Conservation (phyloP, 2,888 invertebrate species). For the Oscheius onirici region DNA sequence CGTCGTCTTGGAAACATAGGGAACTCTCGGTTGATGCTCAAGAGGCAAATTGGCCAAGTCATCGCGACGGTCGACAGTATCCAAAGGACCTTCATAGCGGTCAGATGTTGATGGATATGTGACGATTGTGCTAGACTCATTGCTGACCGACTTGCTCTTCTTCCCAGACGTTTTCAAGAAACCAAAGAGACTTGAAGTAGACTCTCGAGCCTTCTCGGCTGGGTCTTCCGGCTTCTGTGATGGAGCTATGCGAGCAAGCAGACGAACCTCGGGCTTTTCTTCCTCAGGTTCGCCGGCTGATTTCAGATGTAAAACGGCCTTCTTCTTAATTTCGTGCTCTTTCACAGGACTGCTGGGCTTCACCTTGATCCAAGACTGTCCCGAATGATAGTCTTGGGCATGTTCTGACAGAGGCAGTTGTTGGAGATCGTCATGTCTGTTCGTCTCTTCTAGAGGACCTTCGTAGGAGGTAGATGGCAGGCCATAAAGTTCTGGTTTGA, state of each 20-base stretch:
- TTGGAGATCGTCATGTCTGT: conserved; percentile 32
- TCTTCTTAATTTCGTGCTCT: conserved; percentile 22
- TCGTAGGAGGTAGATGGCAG: conserved; percentile 35
- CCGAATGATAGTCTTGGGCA: conserved; percentile 44
- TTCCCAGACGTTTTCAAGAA: conserved; percentile 32
- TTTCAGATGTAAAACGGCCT: not conserved
- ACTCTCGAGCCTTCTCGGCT: not conserved
- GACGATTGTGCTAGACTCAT: too few relatives aligned
- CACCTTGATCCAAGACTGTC: conserved; percentile 37
- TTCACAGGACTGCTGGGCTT: conserved; percentile 22
- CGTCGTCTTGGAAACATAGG: too few relatives aligned
- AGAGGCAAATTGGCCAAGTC: conserved; percentile 16
- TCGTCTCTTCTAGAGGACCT: conserved; percentile 39
- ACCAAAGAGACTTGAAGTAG: not conserved
- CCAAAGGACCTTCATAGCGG: conserved; percentile 13
- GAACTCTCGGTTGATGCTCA: not conserved
- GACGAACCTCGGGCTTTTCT: conserved; percentile 29
- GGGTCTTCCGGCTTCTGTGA: conserved; percentile 13
- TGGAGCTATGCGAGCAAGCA: conserved; percentile 33
- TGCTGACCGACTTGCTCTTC: conserved; percentile 4
- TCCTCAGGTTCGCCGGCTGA: conserved; percentile 18
- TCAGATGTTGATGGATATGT: not conserved
- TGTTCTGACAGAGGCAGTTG: conserved; percentile 31
- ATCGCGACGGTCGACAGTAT: not conserved
- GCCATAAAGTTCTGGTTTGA: conserved; percentile 30